Conservation (phyloP, 2,113 vertebrate species). For the Daphoenositta chrysoptera region DNA sequence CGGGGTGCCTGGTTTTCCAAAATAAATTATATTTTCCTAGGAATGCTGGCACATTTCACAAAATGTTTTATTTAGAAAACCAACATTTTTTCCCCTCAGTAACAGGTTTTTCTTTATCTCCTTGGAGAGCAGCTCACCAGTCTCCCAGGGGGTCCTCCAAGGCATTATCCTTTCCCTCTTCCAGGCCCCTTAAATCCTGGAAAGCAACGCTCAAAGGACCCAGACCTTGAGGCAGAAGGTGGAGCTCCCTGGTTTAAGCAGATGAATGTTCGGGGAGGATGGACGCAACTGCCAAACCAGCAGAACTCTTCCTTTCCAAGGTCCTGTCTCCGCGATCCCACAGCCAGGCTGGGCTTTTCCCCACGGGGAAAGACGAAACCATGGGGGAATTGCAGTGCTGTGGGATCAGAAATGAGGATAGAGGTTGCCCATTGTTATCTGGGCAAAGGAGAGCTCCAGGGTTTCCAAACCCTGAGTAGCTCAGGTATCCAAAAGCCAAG, state of each 20-base stretch:
- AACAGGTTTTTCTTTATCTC: background rate
- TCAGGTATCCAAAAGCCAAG: background rate
- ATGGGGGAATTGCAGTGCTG: background rate
- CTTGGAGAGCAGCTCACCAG: background rate
- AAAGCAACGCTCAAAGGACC: background rate
- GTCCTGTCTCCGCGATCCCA: background rate
- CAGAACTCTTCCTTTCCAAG: background rate
- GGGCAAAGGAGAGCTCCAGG: background rate
- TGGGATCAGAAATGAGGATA: background rate
- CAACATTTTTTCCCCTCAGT: background rate
- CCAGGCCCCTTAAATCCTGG: background rate
- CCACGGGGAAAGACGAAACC: background rate
- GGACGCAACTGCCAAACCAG: background rate
- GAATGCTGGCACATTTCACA: background rate
- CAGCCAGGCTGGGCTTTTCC: background rate
- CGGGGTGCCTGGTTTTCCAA: background rate
- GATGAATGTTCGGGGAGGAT: background rate
- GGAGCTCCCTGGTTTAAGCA: background rate
- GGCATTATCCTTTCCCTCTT: background rate
- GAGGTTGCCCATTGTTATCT: accelerated
- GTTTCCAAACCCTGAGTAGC: background rate
- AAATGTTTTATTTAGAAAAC: background rate
- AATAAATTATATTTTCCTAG: background rate
- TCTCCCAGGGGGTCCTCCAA: background rate
- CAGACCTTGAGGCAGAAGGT: background rate